A percentile compares a stretch with the other conserved stretches of the same genome.
These are phyloP conservation scores for Venustaconcha ellipsiformis DNA, from an alignment of 1,140 invertebrate genomes.

Conservation along the genomic window DNA sequence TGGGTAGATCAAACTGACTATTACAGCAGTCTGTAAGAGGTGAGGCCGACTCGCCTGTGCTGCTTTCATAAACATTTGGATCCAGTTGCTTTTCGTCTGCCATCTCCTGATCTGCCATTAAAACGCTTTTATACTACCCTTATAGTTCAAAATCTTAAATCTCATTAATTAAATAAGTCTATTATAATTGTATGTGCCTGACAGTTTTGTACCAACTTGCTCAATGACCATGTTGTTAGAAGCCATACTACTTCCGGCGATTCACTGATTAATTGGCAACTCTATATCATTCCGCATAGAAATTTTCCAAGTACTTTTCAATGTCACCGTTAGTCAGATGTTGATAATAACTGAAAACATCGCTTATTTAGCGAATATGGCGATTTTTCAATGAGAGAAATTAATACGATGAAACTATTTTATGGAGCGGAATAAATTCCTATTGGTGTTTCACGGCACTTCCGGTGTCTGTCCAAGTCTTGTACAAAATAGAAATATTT, in stretches of 20 bases:
- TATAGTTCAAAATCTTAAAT: constrained; percentile 1
- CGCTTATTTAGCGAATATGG: no score
- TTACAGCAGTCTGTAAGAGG: constrained; percentile 1
- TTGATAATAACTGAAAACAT: no score
- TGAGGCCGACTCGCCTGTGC: background rate
- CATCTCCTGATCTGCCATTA: constrained; percentile 1
- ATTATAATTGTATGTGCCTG: background rate
- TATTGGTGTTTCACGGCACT: constrained; percentile 31
- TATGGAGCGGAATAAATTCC: background rate
- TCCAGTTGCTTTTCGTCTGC: constrained; percentile 9
- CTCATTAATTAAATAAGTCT: background rate
- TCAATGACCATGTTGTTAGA: constrained; percentile 41
- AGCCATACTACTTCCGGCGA: constrained; percentile 45
- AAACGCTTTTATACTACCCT: background rate
- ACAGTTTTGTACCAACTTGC: background rate
- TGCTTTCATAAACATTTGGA: constrained; percentile 2
- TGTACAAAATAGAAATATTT: no score
- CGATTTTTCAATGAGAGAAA: background rate
- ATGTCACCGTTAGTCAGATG: no score
- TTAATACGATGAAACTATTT: constrained; percentile 4
- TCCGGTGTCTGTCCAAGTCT: constrained; percentile 12
- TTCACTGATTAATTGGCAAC: constrained; percentile 2
- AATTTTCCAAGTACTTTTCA: background rate
- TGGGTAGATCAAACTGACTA: constrained; percentile 1
- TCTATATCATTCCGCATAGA: background rate